Conservation (phyloP, 2,797 vertebrate genomes). For the Myotis pilosus region DNA sequence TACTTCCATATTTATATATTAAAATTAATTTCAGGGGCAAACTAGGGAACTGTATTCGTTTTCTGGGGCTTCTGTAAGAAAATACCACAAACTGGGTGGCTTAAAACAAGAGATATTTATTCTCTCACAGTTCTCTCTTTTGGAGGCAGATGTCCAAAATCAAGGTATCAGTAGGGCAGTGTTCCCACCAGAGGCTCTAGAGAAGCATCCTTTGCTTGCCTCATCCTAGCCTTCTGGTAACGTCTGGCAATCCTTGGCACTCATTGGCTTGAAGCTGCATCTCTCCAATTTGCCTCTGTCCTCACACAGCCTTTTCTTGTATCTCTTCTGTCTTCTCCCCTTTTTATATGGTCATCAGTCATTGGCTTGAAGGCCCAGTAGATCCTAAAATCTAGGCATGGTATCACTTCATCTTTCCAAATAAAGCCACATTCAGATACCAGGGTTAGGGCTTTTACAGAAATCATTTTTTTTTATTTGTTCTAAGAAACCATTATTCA, state of each 20-base stretch:
- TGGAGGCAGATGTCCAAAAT: neutral
- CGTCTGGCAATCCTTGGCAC: neutral
- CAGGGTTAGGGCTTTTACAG: neutral
- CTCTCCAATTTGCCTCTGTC: neutral
- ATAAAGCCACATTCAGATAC: neutral
- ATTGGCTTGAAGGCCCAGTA: neutral
- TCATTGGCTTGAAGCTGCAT: neutral
- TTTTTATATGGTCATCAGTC: neutral
- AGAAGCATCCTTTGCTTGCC: neutral
- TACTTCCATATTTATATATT: neutral
- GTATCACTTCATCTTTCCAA: neutral
- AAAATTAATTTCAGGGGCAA: slow-evolving; percentile 5
- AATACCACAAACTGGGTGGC: neutral
- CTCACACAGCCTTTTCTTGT: neutral
- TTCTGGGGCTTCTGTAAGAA: neutral
- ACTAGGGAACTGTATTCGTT: neutral
- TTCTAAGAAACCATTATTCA: slow-evolving; percentile 19
- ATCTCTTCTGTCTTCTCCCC: neutral
- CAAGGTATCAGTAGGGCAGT: neutral
- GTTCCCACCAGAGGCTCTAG: neutral
- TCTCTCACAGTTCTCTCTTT: neutral
- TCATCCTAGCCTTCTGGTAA: neutral
- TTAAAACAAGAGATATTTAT: neutral
- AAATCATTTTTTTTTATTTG: neutral
- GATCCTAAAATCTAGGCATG: neutral